Evolutionary conservation across 2,113 vertebrate species (phyloP).

Genomic region (Chitala chitala): DNA sequence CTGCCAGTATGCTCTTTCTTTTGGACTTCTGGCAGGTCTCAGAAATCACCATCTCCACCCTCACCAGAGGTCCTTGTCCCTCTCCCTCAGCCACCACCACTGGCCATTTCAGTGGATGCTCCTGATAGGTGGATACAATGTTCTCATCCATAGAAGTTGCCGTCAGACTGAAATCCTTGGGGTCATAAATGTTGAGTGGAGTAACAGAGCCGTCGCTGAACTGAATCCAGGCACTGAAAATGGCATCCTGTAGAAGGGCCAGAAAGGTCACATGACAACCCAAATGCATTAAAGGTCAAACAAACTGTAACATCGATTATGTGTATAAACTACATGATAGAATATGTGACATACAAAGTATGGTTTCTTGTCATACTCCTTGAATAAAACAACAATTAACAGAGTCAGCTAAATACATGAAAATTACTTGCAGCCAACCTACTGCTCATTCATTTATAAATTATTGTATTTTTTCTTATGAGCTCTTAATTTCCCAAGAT

Average conservation of each 20-base stretch:
- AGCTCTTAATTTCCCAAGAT: constrained; percentile 35
- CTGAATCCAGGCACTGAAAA: constrained; percentile 83
- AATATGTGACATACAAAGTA: background rate
- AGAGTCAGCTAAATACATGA: background rate
- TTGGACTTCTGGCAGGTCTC: constrained; percentile 93
- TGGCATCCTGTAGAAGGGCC: constrained; percentile 71
- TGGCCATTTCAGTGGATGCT: constrained; percentile 67
- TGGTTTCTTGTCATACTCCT: background rate
- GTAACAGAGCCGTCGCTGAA: constrained; percentile 91
- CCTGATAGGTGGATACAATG: constrained; percentile 75
- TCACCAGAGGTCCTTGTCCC: constrained; percentile 82
- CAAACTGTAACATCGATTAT: background rate
- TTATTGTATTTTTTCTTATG: constrained; percentile 23
- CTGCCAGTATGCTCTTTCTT: constrained; percentile 82
- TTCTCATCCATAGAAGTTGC: constrained; percentile 81
- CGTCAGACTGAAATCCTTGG: constrained; percentile 80
- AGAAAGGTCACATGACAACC: background rate
- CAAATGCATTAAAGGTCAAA: background rate
- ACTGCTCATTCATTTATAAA: background rate
- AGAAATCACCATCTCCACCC: constrained; percentile 87
- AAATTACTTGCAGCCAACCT: background rate
- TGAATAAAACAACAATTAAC: constrained; percentile 10
- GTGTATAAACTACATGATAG: background rate
- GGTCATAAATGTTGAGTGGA: constrained; percentile 86
- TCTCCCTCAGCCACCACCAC: constrained; percentile 78